Conservation (phyloP, 92 coral and sea anemone species). For the Scolanthus callimorphus region DNA sequence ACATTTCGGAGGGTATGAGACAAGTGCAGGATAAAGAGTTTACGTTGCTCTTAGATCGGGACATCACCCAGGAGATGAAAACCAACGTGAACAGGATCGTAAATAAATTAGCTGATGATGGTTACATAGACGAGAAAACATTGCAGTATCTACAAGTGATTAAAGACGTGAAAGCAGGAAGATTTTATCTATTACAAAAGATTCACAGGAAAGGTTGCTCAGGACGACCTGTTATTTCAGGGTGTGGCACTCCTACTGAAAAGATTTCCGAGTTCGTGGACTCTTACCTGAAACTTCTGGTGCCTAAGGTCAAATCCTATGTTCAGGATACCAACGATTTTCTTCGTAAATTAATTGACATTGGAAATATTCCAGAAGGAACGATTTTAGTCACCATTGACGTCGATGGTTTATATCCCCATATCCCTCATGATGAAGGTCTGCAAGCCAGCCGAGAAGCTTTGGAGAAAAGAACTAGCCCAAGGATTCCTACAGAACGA, state of each 20-base stretch:
- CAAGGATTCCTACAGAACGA: not conserved
- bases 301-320: not conserved
- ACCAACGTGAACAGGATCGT: too few species aligned
- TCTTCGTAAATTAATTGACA: conserved; percentile 1
- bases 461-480: not conserved
- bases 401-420: conserved; percentile 17
- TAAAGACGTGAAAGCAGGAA: too few species aligned
- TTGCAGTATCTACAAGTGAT: too few species aligned
- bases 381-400: conserved; percentile 14
- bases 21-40: too few species aligned
- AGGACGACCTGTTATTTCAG: too few species aligned
- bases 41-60: too few species aligned
- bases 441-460: conserved; percentile 7
- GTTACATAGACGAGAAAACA: too few species aligned
- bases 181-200: conserved; percentile 42
- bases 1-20: too few species aligned
- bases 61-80: too few species aligned
- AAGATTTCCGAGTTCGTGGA: too few species aligned
- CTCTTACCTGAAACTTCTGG: conserved; percentile 7
- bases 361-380: conserved; percentile 4
- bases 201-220: conserved; percentile 30
- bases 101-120: too few species aligned
- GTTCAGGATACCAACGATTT: conserved; percentile 11
- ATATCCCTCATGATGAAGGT: conserved; percentile 24
- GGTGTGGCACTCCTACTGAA: too few species aligned